Base-by-base conservation (phyloP, 2,888 invertebrate genomes). In the Tipula vernalis region DNA sequence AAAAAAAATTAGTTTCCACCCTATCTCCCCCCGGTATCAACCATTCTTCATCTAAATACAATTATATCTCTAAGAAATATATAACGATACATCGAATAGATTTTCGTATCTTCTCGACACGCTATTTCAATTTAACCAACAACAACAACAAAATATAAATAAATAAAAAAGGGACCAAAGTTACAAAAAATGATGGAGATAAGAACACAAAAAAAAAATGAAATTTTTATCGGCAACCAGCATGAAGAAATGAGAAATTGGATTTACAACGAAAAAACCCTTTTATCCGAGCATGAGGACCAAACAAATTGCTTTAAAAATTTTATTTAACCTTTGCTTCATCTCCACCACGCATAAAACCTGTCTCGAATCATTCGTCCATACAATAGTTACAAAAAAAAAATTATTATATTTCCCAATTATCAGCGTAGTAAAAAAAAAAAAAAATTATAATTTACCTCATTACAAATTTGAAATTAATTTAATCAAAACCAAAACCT, bases 101-200 rank as follows among this genome's bases (percentile, higher is more conserved):
- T 39, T 83, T 85, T 87, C 87, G 85, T 87, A 57, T 87, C 87
- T 85, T 51, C 41, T 83, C 85, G 87, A 87, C 87, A 87, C 87
- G 87, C 86, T 47, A 87, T 85, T 87, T 47, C 71, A 41, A 85
- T 71, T 71, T 71, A 71, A 71, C 71, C 18, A 10, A 28, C 28
- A 28, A 28, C 18, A 10, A 28, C 28, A 28, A 28, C 28, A 39
- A 71, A 71, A 71, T 8, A 71, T 71, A 71, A 71, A 71, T 71
- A 28, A 28, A 28, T 12, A 15, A 71, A 71, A 71, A 71, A 71
- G 71, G 71, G 71, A 71, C 71, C 13, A 71, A 71, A 71, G 28
- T 71, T 71, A 10, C 8, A 71, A 28, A 71, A 71, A 28, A 71
- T 71, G 51, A 28, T 71, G 28, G 10, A 71, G 71, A 71, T 71